Conservation (phyloP, 2,113 vertebrate species). For the Clarias gariepinus region DNA sequence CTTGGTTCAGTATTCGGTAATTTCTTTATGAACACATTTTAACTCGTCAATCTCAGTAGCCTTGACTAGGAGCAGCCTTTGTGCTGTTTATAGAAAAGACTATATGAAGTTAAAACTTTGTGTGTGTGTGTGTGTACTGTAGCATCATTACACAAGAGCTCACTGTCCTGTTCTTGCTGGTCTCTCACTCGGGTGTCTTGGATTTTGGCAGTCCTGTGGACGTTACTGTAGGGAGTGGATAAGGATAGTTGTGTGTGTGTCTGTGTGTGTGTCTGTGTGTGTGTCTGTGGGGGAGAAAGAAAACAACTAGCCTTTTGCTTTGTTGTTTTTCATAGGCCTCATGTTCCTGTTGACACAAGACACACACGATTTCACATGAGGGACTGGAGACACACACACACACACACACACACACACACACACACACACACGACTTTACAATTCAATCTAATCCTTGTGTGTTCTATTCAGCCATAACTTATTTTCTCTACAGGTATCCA, state of each 20-base stretch:
- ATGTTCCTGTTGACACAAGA: constrained; percentile 29
- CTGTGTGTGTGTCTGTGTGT: constrained; percentile 33
- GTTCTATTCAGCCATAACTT: constrained; percentile 7
- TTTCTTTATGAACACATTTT: neutral
- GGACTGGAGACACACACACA: neutral
- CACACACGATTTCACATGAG: neutral
- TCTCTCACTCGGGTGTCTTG: neutral
- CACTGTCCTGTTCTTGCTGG: neutral
- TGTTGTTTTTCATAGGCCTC: constrained; percentile 25
- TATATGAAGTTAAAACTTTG: neutral
- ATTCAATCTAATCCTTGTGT: constrained; percentile 11
- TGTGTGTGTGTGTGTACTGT: neutral
- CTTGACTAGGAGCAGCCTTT: neutral
- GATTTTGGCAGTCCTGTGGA: neutral
- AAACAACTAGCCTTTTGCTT: constrained; percentile 10
- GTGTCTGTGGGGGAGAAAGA: neutral
- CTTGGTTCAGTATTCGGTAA: neutral
- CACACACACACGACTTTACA: neutral
- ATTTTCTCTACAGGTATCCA: constrained; percentile 34
- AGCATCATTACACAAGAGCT: neutral
- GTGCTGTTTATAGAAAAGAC: neutral
- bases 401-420: neutral
- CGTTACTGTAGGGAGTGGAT: neutral
- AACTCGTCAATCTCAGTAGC: neutral
- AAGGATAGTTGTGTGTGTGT: neutral